Evolutionary conservation across 92 coral and sea anemone genomes (phyloP).

Genomic region (Heteractis magnifica): DNA sequence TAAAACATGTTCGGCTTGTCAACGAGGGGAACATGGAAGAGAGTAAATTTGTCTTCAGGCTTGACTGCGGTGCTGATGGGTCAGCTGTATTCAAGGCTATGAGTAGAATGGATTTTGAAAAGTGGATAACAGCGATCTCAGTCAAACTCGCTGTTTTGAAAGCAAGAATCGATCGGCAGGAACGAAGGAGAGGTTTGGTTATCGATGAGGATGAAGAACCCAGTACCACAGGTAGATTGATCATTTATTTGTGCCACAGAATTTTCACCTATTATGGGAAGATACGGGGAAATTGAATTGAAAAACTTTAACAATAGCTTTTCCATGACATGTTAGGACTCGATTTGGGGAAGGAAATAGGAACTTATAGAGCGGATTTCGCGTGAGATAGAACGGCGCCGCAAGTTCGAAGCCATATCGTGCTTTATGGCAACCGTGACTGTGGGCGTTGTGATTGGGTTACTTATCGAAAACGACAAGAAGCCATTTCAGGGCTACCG

Average conservation of each 20-base stretch:
- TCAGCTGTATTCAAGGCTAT: slow-evolving; percentile 66
- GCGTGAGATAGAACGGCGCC: too few species aligned
- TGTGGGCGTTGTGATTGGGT: too few species aligned
- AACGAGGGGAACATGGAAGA: slow-evolving; percentile 62
- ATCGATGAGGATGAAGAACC: slow-evolving; percentile 33
- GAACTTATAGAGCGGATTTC: too few species aligned
- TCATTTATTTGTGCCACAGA: neutral
- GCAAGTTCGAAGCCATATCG: too few species aligned
- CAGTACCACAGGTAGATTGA: neutral
- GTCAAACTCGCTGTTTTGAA: slow-evolving; percentile 74
- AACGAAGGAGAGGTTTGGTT: slow-evolving; percentile 37
- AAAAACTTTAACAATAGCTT: too few species aligned
- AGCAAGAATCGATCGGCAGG: slow-evolving; percentile 62
- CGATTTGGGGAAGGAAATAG: too few species aligned
- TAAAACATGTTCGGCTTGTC: slow-evolving; percentile 52
- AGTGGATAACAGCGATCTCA: slow-evolving; percentile 88
- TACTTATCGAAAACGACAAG: too few species aligned
- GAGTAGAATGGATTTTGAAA: slow-evolving; percentile 85
- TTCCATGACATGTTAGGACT: too few species aligned
- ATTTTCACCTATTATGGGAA: neutral
- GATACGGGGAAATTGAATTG: too few species aligned
- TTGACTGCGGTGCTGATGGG: slow-evolving; percentile 64
- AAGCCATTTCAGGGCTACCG: too few species aligned
- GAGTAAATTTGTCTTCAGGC: slow-evolving; percentile 62
- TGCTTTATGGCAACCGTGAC: too few species aligned